phyloP scores from a whole-genome alignment of 2,797 vertebrate species.

The Euthynnus affinis region DNA sequence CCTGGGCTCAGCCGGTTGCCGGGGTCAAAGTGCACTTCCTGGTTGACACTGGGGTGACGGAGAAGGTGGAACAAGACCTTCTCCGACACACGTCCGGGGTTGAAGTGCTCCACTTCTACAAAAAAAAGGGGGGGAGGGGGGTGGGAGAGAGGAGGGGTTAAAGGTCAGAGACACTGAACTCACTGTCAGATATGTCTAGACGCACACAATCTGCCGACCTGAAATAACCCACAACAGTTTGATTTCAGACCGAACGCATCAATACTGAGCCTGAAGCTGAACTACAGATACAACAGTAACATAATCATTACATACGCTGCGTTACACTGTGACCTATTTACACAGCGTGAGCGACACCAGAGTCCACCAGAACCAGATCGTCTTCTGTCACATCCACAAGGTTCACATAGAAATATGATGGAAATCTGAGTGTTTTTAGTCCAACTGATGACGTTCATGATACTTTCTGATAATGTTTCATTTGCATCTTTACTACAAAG shows the following conservation, averaged over 20 bases:
- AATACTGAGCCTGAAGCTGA: background rate
- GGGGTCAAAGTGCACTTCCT: constrained; percentile 92
- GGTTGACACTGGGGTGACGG: constrained; percentile 93
- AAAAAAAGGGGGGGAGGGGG: too few species aligned
- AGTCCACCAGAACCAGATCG: background rate
- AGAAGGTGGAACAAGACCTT: constrained; percentile 92
- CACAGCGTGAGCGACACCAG: background rate
- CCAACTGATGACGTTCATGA: too few species aligned
- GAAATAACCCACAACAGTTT: background rate
- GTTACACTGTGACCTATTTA: constrained; percentile 41
- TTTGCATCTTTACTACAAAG: too few species aligned
- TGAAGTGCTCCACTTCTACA: constrained; percentile 94
- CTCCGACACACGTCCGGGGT: constrained; percentile 89
- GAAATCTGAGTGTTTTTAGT: too few species aligned
- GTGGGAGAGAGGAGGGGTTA: too few species aligned
- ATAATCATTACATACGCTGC: background rate
- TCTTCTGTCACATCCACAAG: background rate
- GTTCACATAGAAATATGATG: too few species aligned
- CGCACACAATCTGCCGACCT: background rate
- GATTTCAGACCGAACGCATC: background rate
- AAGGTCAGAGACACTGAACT: constrained; percentile 10
- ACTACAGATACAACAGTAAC: background rate
- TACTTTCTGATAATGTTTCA: too few species aligned
- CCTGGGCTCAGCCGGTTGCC: constrained; percentile 86
- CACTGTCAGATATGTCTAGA: background rate